Percentiles rank a stretch among this genome's conserved stretches.
These are phyloP conservation scores for Mormyrus proboscirostris DNA, from an alignment of 2,797 vertebrate species.

Conservation along the genomic window DNA sequence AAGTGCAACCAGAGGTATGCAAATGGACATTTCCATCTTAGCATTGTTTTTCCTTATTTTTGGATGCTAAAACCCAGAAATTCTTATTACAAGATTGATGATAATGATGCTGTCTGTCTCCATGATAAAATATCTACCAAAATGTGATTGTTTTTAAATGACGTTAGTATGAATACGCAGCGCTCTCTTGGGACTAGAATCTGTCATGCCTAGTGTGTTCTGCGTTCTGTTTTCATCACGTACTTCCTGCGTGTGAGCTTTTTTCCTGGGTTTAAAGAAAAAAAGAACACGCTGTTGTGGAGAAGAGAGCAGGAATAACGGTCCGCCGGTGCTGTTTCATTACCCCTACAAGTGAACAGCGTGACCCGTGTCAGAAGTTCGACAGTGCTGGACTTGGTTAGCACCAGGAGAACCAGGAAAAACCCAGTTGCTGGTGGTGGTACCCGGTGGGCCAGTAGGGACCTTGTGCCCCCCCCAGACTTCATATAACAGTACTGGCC, in stretches of 20 bases:
- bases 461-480: not conserved
- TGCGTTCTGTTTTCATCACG: conserved; percentile 25
- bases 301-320: not conserved
- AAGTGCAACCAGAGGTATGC: not conserved
- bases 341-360: conserved; percentile 42
- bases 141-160: not conserved
- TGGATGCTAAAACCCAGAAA: not conserved
- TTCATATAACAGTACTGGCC: not conserved
- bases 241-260: conserved; percentile 36
- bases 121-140: not conserved
- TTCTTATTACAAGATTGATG: not conserved
- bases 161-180: not conserved
- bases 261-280: conserved; percentile 40
- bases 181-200: not conserved
- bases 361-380: conserved; percentile 6
- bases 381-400: not conserved
- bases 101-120: not conserved
- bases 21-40: not conserved
- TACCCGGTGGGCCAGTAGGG: not conserved
- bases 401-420: not conserved
- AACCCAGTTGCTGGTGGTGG: not conserved
- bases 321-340: conserved; percentile 34
- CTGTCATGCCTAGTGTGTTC: not conserved
- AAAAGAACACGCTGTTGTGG: conserved; percentile 31
- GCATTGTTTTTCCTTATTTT: not conserved